Evolutionary conservation across 2,113 vertebrate species (phyloP), one percentile per base, ranked within the genome.

Genomic region (Atlantisia rogersi): DNA sequence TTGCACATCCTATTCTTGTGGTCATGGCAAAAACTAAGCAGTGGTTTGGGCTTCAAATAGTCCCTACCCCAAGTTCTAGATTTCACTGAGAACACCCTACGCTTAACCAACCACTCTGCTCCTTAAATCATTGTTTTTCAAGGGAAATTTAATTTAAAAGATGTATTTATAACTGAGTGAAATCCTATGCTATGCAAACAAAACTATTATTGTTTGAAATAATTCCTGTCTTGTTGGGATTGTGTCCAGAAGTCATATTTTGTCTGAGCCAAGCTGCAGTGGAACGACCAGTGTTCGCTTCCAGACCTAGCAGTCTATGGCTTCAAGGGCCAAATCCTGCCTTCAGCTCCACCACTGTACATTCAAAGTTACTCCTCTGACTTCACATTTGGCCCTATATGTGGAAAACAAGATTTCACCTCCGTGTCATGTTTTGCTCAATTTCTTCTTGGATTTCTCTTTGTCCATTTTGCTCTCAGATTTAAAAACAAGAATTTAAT

Each of bases 351-450:
- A 84, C 62, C 68, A 60, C 53, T 77, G 50, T 32, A 70, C 48
- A 20, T 73, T 93, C 77, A 91, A 40, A 84, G 59, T 65, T 46
- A 59, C 74, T 92, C 53, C 69, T 73, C 95, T 96, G 91, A 97
- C 86, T 94, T 96, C 94, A 96, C 91, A 94, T 94, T 95, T 95
- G 96, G 95, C 95, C 86, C 65, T 50, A 28, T 5, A 59, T 31
- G 42, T 92, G 96, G 95, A 97, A 97, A 97, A 97, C 74, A 95
- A 84, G 77, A 95, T 94, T 92, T 96, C 96, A 96, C 44, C 75
- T 94, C 70, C 2, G 0, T 89, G 82, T 94, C 69, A 73, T 76
- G 83, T 82, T 96, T 87, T 94, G 69, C 92, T 92, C 86, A 82
- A 32, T 91, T 91, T 85, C 78, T 94, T 62, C 59, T 91, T 92